phyloP scores from a whole-genome alignment of 2,888 invertebrate genomes.

The Ectemnius continuus region DNA sequence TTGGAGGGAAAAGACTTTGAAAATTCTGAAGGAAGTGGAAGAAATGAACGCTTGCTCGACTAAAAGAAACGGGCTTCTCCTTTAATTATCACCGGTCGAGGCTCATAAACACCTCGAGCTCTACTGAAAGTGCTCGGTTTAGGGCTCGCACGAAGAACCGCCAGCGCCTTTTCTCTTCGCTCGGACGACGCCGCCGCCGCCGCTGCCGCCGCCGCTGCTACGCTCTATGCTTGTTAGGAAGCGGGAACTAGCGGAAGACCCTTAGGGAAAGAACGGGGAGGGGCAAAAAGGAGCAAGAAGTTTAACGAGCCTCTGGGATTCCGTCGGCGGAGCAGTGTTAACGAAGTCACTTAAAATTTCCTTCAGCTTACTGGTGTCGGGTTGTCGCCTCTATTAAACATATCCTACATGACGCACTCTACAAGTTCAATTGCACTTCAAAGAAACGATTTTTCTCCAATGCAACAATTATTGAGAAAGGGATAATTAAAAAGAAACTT shows the following conservation, averaged over 20 bases:
- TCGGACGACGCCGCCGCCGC: background rate
- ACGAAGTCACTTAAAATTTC: constrained; percentile 32
- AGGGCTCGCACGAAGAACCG: constrained; percentile 1
- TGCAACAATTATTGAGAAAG: too few species aligned
- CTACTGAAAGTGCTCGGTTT: background rate
- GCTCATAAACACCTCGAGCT: constrained; percentile 24
- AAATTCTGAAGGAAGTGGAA: background rate
- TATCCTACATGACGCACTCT: too few species aligned
- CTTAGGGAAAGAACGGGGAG: constrained; percentile 38
- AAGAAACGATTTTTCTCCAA: too few species aligned
- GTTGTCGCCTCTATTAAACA: too few species aligned
- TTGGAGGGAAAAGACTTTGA: background rate
- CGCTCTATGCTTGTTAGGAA: constrained; percentile 17
- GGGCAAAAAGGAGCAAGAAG: constrained; percentile 6
- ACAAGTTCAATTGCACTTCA: too few species aligned
- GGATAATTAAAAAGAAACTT: too few species aligned
- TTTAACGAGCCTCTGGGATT: constrained; percentile 39
- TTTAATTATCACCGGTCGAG: constrained; percentile 31
- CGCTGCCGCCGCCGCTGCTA: too few species aligned
- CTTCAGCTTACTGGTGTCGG: too few species aligned
- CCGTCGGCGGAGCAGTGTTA: constrained; percentile 12
- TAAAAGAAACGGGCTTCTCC: constrained; percentile 5
- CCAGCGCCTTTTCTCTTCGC: constrained; percentile 8
- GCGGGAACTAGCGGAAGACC: background rate
- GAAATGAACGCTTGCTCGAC: background rate